These are phyloP conservation scores for Pipistrellus pipistrellus DNA, from an alignment of 2,797 vertebrate species.

Conservation along the genomic window DNA sequence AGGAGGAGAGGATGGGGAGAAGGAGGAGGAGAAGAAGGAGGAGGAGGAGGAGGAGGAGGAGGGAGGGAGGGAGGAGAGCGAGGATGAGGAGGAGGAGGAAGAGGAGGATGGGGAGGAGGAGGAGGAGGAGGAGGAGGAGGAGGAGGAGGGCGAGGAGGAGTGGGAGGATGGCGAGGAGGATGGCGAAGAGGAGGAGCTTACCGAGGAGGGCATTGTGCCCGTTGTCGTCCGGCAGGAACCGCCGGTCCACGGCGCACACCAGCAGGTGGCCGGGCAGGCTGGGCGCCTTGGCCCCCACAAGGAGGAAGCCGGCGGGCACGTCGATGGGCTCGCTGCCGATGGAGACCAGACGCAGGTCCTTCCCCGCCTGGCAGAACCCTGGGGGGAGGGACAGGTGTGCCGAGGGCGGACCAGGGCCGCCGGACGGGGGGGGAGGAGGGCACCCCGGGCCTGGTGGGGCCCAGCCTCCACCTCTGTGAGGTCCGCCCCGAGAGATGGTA, in stretches of 20 bases:
- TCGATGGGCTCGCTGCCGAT: conserved; percentile 93
- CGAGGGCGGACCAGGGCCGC: neutral
- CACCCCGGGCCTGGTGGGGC: accelerated
- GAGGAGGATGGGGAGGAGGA: too few relatives aligned
- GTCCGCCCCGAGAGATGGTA: neutral
- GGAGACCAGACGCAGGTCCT: conserved; percentile 94
- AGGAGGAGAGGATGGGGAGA: too few relatives aligned
- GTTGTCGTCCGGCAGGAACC: conserved; percentile 96
- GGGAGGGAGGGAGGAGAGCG: too few relatives aligned
- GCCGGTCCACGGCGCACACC: conserved; percentile 96
- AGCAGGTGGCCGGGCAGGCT: conserved; percentile 94
- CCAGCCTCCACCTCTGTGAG: neutral
- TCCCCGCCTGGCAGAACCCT: conserved; percentile 97
- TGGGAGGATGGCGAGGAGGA: too few relatives aligned
- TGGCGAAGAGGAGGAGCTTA: conserved; percentile 87
- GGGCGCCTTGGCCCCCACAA: conserved; percentile 95
- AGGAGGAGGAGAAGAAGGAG: too few relatives aligned
- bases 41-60: too few relatives aligned
- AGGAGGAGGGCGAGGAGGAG: too few relatives aligned
- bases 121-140: too few relatives aligned
- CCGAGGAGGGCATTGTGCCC: conserved; percentile 96
- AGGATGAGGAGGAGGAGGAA: too few relatives aligned
- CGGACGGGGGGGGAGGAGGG: neutral
- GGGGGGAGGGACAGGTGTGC: neutral
- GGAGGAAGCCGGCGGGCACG: conserved; percentile 93